These are phyloP conservation scores for Anthrax anthrax DNA, from an alignment of 2,888 invertebrate genomes.

Conservation along the genomic window DNA sequence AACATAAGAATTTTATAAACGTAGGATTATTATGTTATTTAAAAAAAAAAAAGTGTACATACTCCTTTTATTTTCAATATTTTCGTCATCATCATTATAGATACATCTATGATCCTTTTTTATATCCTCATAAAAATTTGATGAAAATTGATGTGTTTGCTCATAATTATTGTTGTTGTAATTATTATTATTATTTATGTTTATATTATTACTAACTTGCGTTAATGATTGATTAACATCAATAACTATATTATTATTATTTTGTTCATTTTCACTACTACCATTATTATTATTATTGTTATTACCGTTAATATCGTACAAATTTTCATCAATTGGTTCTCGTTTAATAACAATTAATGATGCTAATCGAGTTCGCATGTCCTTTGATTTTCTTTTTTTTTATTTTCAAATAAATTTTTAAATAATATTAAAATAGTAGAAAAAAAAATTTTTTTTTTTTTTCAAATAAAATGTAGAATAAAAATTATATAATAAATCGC, in stretches of 20 bases:
- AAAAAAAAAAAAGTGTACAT: too few relatives aligned
- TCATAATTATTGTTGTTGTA: background rate
- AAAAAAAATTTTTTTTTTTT: too few relatives aligned
- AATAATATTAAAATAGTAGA: too few relatives aligned
- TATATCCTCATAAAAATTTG: background rate
- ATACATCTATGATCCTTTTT: background rate
- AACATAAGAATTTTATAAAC: too few relatives aligned
- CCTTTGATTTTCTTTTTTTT: conserved; percentile 3
- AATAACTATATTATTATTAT: conserved; percentile 1
- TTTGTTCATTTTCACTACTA: conserved; percentile 4
- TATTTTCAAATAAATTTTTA: too few relatives aligned
- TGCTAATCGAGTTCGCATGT: conserved; percentile 35
- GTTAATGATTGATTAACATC: background rate
- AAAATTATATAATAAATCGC: too few relatives aligned
- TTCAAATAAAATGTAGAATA: too few relatives aligned
- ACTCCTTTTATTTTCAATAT: background rate
- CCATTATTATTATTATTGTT: conserved; percentile 5
- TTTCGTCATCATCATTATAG: background rate
- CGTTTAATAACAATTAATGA: conserved; percentile 35
- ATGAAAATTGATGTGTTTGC: background rate
- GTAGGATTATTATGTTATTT: too few relatives aligned
- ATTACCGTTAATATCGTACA: conserved; percentile 1
- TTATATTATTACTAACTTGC: background rate
- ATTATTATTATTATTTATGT: background rate
- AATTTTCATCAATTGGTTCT: conserved; percentile 20